Conservation (phyloP, 2,888 invertebrate genomes). For the Drosophila macrospina region DNA sequence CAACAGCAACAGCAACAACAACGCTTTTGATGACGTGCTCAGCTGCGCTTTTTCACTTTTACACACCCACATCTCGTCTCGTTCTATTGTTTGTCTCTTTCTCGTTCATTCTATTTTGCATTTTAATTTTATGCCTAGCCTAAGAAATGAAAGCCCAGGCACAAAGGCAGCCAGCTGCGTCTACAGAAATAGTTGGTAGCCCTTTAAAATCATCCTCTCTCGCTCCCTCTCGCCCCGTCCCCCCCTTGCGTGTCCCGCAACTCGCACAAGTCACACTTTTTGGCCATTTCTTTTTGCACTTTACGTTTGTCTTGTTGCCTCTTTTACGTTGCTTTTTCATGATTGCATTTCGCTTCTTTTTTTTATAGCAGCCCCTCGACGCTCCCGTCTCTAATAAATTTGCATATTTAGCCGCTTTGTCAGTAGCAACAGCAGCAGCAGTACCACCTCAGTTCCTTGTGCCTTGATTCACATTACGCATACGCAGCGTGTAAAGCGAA, state of each 20-base stretch:
- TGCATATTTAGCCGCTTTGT: conserved; percentile 57
- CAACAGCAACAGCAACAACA: background rate
- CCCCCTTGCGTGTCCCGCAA: background rate
- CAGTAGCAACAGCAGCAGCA: background rate
- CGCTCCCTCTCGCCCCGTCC: background rate
- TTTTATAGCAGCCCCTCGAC: conserved; percentile 28
- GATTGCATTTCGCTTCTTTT: conserved; percentile 62
- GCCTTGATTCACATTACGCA: conserved; percentile 42
- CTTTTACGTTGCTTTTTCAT: conserved; percentile 59
- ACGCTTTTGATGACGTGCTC: conserved; percentile 68
- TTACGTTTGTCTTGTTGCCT: conserved; percentile 45
- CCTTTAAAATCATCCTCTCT: background rate
- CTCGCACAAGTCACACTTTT: conserved; percentile 68
- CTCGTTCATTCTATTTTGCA: conserved; percentile 43
- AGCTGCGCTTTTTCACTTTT: conserved; percentile 76
- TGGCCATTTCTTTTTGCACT: conserved; percentile 71
- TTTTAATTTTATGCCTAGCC: conserved; percentile 71
- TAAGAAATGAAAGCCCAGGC: conserved; percentile 41
- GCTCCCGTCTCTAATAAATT: conserved; percentile 42
- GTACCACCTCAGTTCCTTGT: background rate
- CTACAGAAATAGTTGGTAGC: conserved; percentile 70
- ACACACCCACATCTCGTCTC: conserved; percentile 11
- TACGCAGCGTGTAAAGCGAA: conserved; percentile 40
- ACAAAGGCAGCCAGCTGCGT: conserved; percentile 64
- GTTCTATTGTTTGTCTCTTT: conserved; percentile 2